Base-by-base conservation (phyloP, 2,888 invertebrate species). In the Dusona sp. region DNA sequence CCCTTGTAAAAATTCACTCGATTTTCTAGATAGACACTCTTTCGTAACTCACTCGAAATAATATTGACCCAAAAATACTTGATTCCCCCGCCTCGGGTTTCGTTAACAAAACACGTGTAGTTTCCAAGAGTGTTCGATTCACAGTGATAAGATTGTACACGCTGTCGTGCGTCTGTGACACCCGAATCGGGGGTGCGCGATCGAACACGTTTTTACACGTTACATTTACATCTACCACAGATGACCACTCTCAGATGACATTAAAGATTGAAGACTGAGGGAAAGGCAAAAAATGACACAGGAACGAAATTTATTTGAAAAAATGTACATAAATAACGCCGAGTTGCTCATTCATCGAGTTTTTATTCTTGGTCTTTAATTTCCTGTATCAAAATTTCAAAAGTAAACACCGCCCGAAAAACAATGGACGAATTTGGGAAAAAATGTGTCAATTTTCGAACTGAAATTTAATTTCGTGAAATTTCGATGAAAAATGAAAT, bases 1-100 rank as follows among this genome's bases (percentile, higher is more conserved):
- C 68, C 78, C 78, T 80, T 61, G 45, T 57, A 29, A 65, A 16
- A 64, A 29, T 61, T 61, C 61, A 61, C 61, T 61, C 29, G 29
- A 29, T 29, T 61, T 61, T 61, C 8, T 54, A n/a, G 51, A 61
- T 29, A 61, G 29, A 61, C 61, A 61, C 57, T 29, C 11, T 57
- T n/a, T 61, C 61, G 61, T 29, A 29, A 61, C 61, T 29, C 61
- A 29, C 61, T 61, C 61, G 61, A 16, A 29, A 61, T 61, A 61
- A 61, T 61, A 29, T 61, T 29, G 29, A 61, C 29, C 16, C 61
- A 61, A 16, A 29, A 29, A 16, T 29, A 61, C 61, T 13, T n/a
- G 13, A 61, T 29, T 29, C 29, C 16, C 61, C 61, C 29, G n/a
- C n/a, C 29, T 61, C 16, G 61, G 2, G 16, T 61, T 61, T 29